A percentile compares a stretch with the other conserved stretches of the same genome.
Evolutionary conservation across 2,888 invertebrate genomes (phyloP).

Genomic region (Girardia tigrina): DNA sequence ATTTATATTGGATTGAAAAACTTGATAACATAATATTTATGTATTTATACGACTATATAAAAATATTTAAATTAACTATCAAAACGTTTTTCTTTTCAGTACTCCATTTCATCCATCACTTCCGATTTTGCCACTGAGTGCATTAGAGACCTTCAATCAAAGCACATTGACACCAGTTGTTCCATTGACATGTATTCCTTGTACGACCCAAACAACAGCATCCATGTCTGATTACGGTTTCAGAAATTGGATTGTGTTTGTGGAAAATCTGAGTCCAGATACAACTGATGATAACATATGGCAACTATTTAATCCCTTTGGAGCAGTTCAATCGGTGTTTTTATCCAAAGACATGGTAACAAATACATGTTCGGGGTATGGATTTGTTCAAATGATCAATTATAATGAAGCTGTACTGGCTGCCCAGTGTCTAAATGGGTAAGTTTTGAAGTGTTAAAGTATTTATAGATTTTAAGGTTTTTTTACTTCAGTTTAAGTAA

Average conservation of each 20-base stretch:
- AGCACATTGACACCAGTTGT: not conserved
- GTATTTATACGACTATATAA: too few relatives aligned
- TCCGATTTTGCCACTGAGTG: not conserved
- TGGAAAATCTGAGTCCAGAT: conserved; percentile 77
- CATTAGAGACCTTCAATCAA: not conserved
- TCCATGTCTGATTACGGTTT: not conserved
- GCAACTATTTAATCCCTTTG: conserved; percentile 90
- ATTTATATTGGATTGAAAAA: too few relatives aligned
- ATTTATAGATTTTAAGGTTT: too few relatives aligned
- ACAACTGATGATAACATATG: conserved; percentile 78
- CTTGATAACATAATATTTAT: too few relatives aligned
- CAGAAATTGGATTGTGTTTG: conserved; percentile 80
- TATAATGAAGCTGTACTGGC: conserved; percentile 90
- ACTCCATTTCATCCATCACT: conserved; percentile 7
- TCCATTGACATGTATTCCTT: not conserved
- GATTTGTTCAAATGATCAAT: conserved; percentile 93
- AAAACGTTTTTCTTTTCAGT: not conserved
- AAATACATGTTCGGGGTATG: conserved; percentile 93
- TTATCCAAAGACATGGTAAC: conserved; percentile 84
- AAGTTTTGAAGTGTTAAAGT: conserved; percentile 76
- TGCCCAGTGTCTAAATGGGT: conserved; percentile 85
- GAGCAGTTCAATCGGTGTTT: conserved; percentile 89
- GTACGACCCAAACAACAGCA: not conserved
- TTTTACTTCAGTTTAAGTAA: too few relatives aligned
- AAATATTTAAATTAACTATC: too few relatives aligned